Evolutionary conservation across 2,113 vertebrate genomes (phyloP).

Genomic region (Murina feae): DNA sequence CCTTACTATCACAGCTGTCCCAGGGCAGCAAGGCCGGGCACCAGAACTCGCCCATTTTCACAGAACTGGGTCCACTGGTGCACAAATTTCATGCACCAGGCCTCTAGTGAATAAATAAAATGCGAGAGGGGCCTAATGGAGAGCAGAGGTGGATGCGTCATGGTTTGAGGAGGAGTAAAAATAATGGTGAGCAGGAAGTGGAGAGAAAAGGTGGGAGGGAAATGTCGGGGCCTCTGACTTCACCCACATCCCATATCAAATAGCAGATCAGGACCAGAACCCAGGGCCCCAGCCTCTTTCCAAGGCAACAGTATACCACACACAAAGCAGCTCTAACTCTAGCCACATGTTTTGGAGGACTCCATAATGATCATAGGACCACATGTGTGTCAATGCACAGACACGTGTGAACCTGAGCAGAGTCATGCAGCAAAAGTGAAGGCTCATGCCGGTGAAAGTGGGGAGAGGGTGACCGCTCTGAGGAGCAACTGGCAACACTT

Average conservation of each 20-base stretch:
- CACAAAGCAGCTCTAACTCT: neutral
- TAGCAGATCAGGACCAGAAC: neutral
- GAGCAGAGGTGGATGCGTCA: neutral
- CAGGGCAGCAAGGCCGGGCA: neutral
- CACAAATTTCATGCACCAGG: too few relatives aligned
- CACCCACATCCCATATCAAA: neutral
- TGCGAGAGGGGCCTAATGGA: neutral
- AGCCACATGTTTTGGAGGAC: neutral
- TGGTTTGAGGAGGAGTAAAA: rapidly evolving
- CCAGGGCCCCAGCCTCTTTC: neutral
- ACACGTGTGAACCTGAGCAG: neutral
- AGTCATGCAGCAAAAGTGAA: neutral
- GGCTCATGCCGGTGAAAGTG: neutral
- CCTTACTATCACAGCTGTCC: neutral
- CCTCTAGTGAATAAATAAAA: neutral
- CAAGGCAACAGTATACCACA: neutral
- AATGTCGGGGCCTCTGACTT: neutral
- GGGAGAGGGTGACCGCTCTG: rapidly evolving
- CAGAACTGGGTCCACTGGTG: rapidly evolving
- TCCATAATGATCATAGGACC: too few relatives aligned
- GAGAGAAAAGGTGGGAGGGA: neutral
- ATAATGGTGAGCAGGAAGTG: neutral
- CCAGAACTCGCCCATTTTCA: neutral
- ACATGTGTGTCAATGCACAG: neutral
- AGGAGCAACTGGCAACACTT: neutral